These are phyloP conservation scores for Neogale vison DNA, from an alignment of 2,113 vertebrate species.

Conservation along the genomic window DNA sequence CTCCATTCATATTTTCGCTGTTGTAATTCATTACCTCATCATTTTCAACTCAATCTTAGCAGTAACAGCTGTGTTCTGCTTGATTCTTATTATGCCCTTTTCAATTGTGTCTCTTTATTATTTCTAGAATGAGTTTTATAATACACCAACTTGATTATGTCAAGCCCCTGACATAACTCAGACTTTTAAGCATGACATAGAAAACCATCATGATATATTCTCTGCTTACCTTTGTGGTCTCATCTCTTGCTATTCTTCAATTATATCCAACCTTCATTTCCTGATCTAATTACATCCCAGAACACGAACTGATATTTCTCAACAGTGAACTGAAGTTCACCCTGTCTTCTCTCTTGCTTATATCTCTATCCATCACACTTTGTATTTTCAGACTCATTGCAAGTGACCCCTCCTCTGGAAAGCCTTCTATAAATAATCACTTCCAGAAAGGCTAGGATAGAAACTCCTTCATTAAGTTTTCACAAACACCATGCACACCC, in stretches of 20 bases:
- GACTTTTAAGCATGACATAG: not conserved
- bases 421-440: not conserved
- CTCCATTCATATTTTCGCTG: not conserved
- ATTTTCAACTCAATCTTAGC: conserved; percentile 24
- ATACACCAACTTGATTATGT: conserved; percentile 32
- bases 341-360: not conserved
- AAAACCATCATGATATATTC: not conserved
- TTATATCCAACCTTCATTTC: not conserved
- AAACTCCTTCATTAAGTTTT: not conserved
- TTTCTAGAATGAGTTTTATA: conserved; percentile 28
- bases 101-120: conserved; percentile 36
- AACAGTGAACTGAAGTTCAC: not conserved
- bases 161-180: not conserved
- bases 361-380: not conserved
- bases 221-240: not conserved
- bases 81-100: conserved; percentile 35
- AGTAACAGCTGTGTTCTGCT: conserved; percentile 16
- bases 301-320: not conserved
- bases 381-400: conserved; percentile 9
- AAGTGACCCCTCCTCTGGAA: not conserved
- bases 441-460: not conserved
- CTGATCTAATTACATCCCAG: not conserved
- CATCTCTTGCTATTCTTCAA: not conserved
- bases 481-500: not conserved
- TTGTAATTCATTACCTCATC: conserved; percentile 39